Evolutionary conservation across 1,140 invertebrate species (phyloP).

Genomic region (Diploscapter pachys): DNA sequence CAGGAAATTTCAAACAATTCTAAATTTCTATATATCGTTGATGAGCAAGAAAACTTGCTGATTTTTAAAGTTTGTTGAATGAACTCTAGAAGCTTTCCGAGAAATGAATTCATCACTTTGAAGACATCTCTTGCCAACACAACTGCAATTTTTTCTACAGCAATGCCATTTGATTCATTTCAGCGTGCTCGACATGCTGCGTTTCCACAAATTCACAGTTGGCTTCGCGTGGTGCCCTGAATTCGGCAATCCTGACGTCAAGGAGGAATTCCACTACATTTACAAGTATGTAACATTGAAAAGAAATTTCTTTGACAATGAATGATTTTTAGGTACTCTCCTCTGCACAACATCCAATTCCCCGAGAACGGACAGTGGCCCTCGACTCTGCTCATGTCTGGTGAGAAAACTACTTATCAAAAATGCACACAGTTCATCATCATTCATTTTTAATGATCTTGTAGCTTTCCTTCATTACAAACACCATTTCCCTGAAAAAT

Average conservation of each 20-base stretch:
- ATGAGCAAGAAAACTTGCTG: too few species aligned
- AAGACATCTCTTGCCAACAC: too few species aligned
- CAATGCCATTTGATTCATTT: constrained; percentile 35
- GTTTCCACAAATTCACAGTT: constrained; percentile 97
- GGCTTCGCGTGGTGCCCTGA: constrained; percentile 93
- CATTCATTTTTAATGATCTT: too few species aligned
- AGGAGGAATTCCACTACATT: constrained; percentile 81
- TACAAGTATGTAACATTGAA: constrained; percentile 67
- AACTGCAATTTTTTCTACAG: too few species aligned
- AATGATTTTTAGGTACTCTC: constrained; percentile 70
- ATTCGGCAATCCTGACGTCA: constrained; percentile 84
- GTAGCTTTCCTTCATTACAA: too few species aligned
- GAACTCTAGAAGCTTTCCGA: too few species aligned
- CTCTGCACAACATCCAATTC: constrained; percentile 82
- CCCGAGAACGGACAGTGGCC: constrained; percentile 76
- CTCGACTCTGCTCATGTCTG: constrained; percentile 78
- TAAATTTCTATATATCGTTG: too few species aligned
- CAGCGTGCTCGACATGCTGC: constrained; percentile 92
- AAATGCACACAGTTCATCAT: too few species aligned
- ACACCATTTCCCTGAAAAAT: too few species aligned
- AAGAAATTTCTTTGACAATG: constrained; percentile 2
- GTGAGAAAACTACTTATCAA: constrained; percentile 62
- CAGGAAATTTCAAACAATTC: too few species aligned
- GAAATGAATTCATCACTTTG: too few species aligned
- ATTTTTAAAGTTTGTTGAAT: too few species aligned